Evolutionary conservation across 1,140 invertebrate genomes (phyloP), one percentile per base, ranked within the genome.

Genomic region (Dermatophagoides farinae): DNA sequence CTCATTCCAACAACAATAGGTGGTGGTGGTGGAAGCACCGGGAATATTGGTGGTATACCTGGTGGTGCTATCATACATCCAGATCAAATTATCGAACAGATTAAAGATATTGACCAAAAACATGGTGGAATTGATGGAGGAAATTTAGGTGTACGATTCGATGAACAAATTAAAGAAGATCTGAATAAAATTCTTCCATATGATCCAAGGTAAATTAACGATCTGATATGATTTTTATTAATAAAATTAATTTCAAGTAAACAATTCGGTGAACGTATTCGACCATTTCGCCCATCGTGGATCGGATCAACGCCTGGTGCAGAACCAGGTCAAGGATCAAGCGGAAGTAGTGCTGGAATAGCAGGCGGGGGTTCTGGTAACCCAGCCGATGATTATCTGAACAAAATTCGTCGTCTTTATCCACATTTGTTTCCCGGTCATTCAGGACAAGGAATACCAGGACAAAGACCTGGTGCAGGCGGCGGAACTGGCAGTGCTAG

Each of bases 111-210:
- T 55, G 53, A 23, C 2, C 38, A 16, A n/a, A 55, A 44, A 40
- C 12, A 12, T 31, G 14, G 14, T 38, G 53, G 20, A n/a, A 11
- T 31, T 23, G 53, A 55, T 40, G 10, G 14, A 40, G 25, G 14
- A 14, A 55, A 55, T 25, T 25, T 25, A 23, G 31, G 31, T 41
- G 53, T 55, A 16, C 53, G 16, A n/a, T 55, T 55, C 14, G 53
- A 55, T 44, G 53, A 55, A 25, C 53, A 55, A 25, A 43, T 38
- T 44, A 55, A 55, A 44, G 53, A 55, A 23, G 53, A 55, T 55
- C 6, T 55, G 25, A 23, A 55, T 40, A 55, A 55, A 40, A 55
- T 55, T 38, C 10, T 55, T 16, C 25, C 53, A 20, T 55, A 55
- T 23, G 53, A 55, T 44, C 53, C 53, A 55, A 55, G 53, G 53